Conservation (phyloP, 2,797 vertebrate species). For the Peromyscus eremicus region DNA sequence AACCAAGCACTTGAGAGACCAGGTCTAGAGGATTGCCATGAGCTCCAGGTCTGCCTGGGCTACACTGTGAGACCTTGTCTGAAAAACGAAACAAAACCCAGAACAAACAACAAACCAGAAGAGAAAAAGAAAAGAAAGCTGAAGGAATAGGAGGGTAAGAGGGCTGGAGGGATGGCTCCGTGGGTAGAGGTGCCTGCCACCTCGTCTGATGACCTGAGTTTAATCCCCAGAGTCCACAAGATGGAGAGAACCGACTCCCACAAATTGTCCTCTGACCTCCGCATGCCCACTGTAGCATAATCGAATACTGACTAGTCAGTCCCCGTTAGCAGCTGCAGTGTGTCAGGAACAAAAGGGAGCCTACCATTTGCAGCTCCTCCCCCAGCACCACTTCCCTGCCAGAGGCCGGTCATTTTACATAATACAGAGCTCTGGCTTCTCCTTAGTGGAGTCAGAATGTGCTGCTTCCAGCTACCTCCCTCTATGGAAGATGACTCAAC, state of each 20-base stretch:
- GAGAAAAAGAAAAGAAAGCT: neutral
- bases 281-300: neutral
- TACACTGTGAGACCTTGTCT: neutral
- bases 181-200: neutral
- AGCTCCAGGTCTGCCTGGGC: neutral
- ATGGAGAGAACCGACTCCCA: neutral
- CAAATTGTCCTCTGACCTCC: neutral
- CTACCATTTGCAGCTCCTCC: neutral
- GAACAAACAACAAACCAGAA: neutral
- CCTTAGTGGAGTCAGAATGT: neutral
- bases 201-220: neutral
- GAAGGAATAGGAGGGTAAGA: neutral
- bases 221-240: neutral
- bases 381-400: neutral
- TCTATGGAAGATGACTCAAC: slow-evolving; percentile 54
- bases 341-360: neutral
- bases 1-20: neutral
- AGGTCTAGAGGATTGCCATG: neutral
- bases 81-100: neutral
- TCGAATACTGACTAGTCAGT: neutral
- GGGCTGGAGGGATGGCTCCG: neutral
- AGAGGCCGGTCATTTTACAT: neutral
- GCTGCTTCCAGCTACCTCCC: slow-evolving; percentile 30
- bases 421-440: neutral
- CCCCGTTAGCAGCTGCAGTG: neutral